These are phyloP conservation scores for Galaxias olidus DNA, from an alignment of 2,797 vertebrate genomes.

Conservation along the genomic window DNA sequence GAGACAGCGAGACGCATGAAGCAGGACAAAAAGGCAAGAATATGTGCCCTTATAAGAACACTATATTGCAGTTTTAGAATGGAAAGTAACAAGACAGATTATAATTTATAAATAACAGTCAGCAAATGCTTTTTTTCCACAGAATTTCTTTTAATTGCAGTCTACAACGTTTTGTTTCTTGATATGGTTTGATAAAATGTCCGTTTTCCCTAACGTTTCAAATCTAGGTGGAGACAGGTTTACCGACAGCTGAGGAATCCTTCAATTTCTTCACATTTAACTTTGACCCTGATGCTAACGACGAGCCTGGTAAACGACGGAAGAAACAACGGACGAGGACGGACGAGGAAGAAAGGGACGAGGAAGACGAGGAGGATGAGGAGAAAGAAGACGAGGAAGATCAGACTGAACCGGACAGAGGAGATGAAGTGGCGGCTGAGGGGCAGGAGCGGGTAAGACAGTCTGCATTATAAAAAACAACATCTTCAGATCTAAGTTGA, in stretches of 20 bases:
- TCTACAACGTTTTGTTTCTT: too few species aligned
- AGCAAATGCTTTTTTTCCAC: too few species aligned
- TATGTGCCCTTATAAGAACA: too few species aligned
- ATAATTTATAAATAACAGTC: too few species aligned
- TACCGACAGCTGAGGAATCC: slow-evolving; percentile 85
- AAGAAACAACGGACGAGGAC: slow-evolving; percentile 37
- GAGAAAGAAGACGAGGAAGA: slow-evolving; percentile 50
- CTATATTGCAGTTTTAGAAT: too few species aligned
- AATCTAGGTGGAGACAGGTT: slow-evolving; percentile 69
- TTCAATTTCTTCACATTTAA: slow-evolving; percentile 93
- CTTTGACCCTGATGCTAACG: slow-evolving; percentile 83
- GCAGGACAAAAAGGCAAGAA: slow-evolving; percentile 67
- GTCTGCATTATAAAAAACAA: not conserved
- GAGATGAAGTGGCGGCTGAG: slow-evolving; percentile 64
- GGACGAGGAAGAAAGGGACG: slow-evolving; percentile 49
- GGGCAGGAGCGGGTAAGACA: slow-evolving; percentile 64
- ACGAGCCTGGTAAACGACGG: slow-evolving; percentile 37
- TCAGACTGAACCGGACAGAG: slow-evolving; percentile 22
- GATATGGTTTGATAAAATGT: not conserved
- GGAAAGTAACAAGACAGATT: too few species aligned
- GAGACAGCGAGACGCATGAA: slow-evolving; percentile 73
- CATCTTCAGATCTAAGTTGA: too few species aligned
- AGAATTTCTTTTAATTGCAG: too few species aligned
- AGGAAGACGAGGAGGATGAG: slow-evolving; percentile 48
- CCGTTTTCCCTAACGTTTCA: not conserved